Conservation (phyloP, 2,888 invertebrate genomes). For the Pollenia amentaria region DNA sequence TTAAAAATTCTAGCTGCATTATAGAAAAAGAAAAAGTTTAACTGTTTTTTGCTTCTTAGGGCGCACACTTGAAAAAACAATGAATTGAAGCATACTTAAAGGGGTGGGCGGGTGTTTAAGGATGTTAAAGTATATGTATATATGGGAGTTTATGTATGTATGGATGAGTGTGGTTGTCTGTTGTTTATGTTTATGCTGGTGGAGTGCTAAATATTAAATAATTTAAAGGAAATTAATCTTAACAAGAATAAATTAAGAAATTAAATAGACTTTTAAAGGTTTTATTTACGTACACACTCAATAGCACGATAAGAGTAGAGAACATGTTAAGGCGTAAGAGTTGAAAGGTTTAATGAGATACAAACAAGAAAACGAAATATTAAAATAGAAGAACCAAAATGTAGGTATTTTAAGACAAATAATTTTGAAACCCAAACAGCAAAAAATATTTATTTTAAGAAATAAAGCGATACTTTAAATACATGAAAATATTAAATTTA, state of each 20-base stretch:
- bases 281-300: background rate
- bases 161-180: background rate
- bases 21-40: background rate
- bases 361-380: background rate
- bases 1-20: constrained; percentile 43
- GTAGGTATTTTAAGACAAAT: too few relatives aligned
- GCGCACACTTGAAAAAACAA: constrained; percentile 35
- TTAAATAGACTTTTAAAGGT: constrained; percentile 16
- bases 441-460: too few relatives aligned
- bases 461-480: too few relatives aligned
- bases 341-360: background rate
- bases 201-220: constrained; percentile 39
- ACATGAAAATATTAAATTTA: too few relatives aligned
- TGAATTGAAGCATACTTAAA: constrained; percentile 46
- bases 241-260: constrained; percentile 34
- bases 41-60: constrained; percentile 17
- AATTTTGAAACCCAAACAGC: too few relatives aligned
- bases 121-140: background rate
- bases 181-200: constrained; percentile 14
- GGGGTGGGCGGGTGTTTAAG: background rate
- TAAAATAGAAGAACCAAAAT: too few relatives aligned
- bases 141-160: background rate
- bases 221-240: constrained; percentile 40
- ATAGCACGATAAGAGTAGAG: background rate
- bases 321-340: background rate